phyloP scores from a whole-genome alignment of 2,888 invertebrate species.

The Prosapia bicincta region DNA sequence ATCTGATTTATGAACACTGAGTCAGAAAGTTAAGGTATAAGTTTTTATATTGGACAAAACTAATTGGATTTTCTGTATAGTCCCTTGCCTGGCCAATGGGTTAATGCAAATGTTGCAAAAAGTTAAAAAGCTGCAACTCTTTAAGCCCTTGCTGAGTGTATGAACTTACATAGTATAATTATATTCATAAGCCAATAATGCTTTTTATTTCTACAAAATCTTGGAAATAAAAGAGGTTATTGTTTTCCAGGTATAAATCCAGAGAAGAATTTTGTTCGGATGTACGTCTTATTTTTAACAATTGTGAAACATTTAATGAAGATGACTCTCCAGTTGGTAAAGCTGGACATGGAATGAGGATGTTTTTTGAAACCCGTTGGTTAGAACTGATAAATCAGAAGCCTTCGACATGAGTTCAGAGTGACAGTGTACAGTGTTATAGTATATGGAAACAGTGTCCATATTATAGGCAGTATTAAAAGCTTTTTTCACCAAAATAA shows the following conservation, averaged over 20 bases:
- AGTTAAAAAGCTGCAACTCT: too few species aligned
- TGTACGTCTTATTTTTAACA: conserved; percentile 91
- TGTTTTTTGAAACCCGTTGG: conserved; percentile 91
- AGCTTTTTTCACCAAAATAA: not conserved
- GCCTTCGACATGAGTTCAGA: conserved; percentile 3
- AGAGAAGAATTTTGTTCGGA: conserved; percentile 91
- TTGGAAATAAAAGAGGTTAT: too few species aligned
- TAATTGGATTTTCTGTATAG: too few species aligned
- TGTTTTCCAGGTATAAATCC: conserved; percentile 75
- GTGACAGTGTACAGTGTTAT: not conserved
- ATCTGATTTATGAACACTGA: too few species aligned
- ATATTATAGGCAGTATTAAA: not conserved
- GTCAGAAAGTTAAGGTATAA: too few species aligned
- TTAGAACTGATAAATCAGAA: conserved; percentile 54
- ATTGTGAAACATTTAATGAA: conserved; percentile 97
- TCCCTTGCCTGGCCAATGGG: too few species aligned
- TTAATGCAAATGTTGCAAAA: too few species aligned
- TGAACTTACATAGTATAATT: too few species aligned
- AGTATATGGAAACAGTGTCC: not conserved
- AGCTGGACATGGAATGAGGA: conserved; percentile 90
- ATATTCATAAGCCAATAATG: not conserved
- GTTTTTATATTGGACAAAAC: too few species aligned
- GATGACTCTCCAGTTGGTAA: conserved; percentile 97
- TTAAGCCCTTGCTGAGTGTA: too few species aligned
- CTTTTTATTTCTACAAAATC: too few species aligned